Base-by-base conservation (phyloP, 2,888 invertebrate genomes). In the Choreutis nemorana region DNA sequence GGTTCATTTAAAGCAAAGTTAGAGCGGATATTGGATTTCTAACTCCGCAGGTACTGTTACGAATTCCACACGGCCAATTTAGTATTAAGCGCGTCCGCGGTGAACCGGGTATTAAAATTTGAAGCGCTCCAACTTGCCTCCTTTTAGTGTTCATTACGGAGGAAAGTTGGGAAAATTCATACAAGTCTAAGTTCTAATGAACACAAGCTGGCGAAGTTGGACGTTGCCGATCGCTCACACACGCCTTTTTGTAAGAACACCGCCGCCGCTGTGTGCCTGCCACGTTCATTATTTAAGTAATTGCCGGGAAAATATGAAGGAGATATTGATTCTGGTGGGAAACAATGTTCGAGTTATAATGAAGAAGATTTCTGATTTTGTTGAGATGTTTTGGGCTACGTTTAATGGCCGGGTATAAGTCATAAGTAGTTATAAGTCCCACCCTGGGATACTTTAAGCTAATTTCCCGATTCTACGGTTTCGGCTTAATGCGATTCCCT, bases 181-280 rank as follows among this genome's bases (percentile, higher is more conserved):
- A 58, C 67, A 70, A 68, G 71, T 66, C 61, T 62, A 73, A 75
- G 63, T 75, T 75, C 73, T 78, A 77, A 75, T 72, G 77, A 78
- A 73, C 73, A 66, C 62, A 62, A 56, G 51, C 45, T 55, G 57
- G 54, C 35, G 40, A 72, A 73, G 71, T 77, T 75, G 50, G 49
- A 37, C 62, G 50, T 36, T 41, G 45, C 48, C 55, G 50, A 56
- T 60, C 59, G 53, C 54, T 58, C 51, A 51, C 48, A 39, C 45
- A 39, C 44, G 43, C 36, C 53, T 53, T 60, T 55, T 57, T 53
- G 50, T 22, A 33, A 39, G 37, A 41, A 44, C 36, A 41, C 43
- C 42, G 44, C 50, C 47, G 46, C 46, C 11, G 13, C 14, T 21
- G 14, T 20, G 14, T 29, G 33, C 31, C 31, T 18, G 18, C 18